Percentiles rank a stretch among this genome's conserved stretches.
These are phyloP conservation scores for Melanogrammus aeglefinus DNA, from an alignment of 2,797 vertebrate species.

Conservation along the genomic window DNA sequence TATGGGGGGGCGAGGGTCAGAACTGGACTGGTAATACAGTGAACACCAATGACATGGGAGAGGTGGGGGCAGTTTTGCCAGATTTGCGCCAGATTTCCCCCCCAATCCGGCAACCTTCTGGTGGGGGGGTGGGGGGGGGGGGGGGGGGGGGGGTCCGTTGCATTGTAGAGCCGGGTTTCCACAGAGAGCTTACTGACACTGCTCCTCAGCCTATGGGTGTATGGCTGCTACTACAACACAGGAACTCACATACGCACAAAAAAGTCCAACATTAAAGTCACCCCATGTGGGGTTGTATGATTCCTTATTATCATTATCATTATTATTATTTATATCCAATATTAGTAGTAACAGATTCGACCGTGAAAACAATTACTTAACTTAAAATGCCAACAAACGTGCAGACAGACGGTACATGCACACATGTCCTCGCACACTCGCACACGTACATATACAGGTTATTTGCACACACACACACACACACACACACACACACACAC, in stretches of 20 bases:
- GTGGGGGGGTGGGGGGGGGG: conserved; percentile 15
- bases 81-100: no score
- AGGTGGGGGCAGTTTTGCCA: neutral
- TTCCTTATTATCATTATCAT: conserved; percentile 51
- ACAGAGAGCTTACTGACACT: conserved; percentile 63
- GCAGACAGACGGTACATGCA: conserved; percentile 66
- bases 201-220: conserved; percentile 68
- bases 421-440: conserved; percentile 46
- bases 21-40: conserved; percentile 62
- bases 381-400: conserved; percentile 65
- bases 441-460: conserved; percentile 22
- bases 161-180: conserved; percentile 62
- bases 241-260: conserved; percentile 42
- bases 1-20: conserved; percentile 54
- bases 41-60: conserved; percentile 54
- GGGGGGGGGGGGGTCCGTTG: conserved; percentile 57
- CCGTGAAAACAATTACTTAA: conserved; percentile 67
- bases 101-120: neutral
- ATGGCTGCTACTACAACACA: conserved; percentile 70
- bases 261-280: conserved; percentile 63
- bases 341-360: conserved; percentile 61
- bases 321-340: conserved; percentile 38
- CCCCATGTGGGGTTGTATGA: conserved; percentile 17
- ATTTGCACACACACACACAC: conserved; percentile 32
- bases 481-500: conserved; percentile 54